Evolutionary conservation across 2,888 invertebrate species (phyloP).

Genomic region (Athalia cordata): DNA sequence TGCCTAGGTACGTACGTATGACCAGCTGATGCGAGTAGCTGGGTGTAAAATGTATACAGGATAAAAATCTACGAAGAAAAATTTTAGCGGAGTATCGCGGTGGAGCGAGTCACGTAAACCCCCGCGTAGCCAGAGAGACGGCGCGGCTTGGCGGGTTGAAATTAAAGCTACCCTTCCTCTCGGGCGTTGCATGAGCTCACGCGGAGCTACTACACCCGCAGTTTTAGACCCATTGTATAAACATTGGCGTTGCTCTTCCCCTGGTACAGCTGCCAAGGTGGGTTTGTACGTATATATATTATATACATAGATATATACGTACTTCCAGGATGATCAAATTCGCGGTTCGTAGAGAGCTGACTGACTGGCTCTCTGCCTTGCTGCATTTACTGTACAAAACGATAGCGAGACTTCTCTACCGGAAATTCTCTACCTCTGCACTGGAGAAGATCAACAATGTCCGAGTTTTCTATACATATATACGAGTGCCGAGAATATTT

Average conservation of each 20-base stretch:
- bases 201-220: neutral
- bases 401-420: too few relatives aligned
- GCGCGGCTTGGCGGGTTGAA: neutral
- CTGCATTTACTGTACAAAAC: too few relatives aligned
- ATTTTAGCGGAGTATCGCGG: neutral
- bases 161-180: conserved; percentile 15
- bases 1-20: too few relatives aligned
- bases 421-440: too few relatives aligned
- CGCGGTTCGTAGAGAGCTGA: too few relatives aligned
- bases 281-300: neutral
- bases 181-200: neutral
- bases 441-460: too few relatives aligned
- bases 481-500: too few relatives aligned
- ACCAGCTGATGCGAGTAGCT: neutral
- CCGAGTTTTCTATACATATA: too few relatives aligned
- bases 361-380: too few relatives aligned
- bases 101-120: neutral
- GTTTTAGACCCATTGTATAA: conserved; percentile 16
- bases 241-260: conserved; percentile 18
- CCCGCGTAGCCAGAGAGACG: neutral
- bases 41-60: conserved; percentile 20
- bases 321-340: too few relatives aligned
- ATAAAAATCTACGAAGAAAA: conserved; percentile 27
- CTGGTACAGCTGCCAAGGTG: too few relatives aligned
- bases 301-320: neutral